Percentiles rank a stretch among this genome's conserved stretches.
These are phyloP conservation scores for Troilus luridus DNA, from an alignment of 2,888 invertebrate genomes.

Conservation along the genomic window DNA sequence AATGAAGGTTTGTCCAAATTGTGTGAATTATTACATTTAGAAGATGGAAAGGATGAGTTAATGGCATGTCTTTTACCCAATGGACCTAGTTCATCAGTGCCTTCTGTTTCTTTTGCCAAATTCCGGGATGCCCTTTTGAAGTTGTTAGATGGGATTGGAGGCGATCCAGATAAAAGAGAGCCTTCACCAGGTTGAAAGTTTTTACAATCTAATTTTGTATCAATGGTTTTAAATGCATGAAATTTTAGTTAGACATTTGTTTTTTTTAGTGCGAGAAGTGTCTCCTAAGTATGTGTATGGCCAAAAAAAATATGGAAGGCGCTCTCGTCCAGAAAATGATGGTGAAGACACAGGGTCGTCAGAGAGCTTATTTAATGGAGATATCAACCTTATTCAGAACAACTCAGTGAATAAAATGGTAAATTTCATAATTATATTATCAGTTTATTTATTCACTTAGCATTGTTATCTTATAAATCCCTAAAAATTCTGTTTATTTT, in stretches of 20 bases:
- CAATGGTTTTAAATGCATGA: conserved; percentile 32
- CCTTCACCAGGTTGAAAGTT: conserved; percentile 68
- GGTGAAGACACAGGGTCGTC: conserved; percentile 58
- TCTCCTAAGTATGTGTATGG: conserved; percentile 82
- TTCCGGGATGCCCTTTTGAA: conserved; percentile 83
- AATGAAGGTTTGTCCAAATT: conserved; percentile 77
- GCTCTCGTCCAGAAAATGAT: conserved; percentile 74
- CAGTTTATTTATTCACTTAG: not conserved
- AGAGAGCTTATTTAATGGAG: conserved; percentile 8
- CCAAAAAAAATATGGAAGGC: conserved; percentile 82
- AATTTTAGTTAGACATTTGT: conserved; percentile 51
- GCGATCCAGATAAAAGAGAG: conserved; percentile 65
- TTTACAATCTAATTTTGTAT: not conserved
- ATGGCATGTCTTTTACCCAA: conserved; percentile 73
- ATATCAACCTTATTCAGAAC: not conserved
- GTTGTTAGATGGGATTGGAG: conserved; percentile 70
- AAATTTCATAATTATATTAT: not conserved
- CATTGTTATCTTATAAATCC: not conserved
- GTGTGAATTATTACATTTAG: conserved; percentile 84
- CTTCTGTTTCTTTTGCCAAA: conserved; percentile 78
- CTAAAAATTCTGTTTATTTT: not conserved
- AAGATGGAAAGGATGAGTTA: conserved; percentile 78
- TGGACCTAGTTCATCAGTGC: conserved; percentile 51
- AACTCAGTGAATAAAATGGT: conserved; percentile 50
- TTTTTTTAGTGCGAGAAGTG: conserved; percentile 75